Evolutionary conservation across 2,888 invertebrate genomes (phyloP).

Genomic region (Dasypogon diadema): DNA sequence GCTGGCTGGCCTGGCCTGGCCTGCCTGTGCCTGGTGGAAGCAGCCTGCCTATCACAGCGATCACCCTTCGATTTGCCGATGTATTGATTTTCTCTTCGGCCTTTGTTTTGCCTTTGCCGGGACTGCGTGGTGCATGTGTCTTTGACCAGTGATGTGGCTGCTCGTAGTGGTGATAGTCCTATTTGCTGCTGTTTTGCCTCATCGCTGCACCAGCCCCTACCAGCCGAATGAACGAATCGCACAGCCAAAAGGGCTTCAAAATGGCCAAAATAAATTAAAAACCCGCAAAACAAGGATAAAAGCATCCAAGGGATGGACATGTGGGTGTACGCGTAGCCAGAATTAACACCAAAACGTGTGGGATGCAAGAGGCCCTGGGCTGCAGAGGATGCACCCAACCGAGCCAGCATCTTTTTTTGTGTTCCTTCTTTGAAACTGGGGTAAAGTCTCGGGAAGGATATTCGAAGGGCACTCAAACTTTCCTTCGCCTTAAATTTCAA

Average conservation of each 20-base stretch:
- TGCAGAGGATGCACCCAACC: constrained; percentile 27
- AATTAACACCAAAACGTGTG: constrained; percentile 32
- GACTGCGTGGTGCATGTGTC: constrained; percentile 50
- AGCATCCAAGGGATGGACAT: constrained; percentile 31
- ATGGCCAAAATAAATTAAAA: constrained; percentile 57
- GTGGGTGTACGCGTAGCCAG: constrained; percentile 44
- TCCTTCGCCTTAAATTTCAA: constrained; percentile 12
- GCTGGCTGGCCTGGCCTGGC: constrained; percentile 34
- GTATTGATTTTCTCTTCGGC: constrained; percentile 52
- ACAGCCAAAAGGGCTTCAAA: constrained; percentile 54
- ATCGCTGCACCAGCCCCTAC: constrained; percentile 37
- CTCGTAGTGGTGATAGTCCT: constrained; percentile 40
- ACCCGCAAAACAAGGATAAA: constrained; percentile 52
- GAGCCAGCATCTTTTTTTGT: constrained; percentile 8
- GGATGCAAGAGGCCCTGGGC: neutral
- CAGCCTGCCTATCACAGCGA: constrained; percentile 51
- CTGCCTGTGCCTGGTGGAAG: constrained; percentile 5
- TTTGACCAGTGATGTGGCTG: constrained; percentile 39
- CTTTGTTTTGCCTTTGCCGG: constrained; percentile 40
- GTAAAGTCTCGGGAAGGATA: constrained; percentile 50
- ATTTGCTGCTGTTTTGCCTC: constrained; percentile 50
- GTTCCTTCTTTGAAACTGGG: constrained; percentile 44
- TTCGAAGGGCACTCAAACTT: constrained; percentile 53
- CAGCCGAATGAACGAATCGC: constrained; percentile 53
- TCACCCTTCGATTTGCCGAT: constrained; percentile 53